phyloP scores from a whole-genome alignment of 2,797 vertebrate genomes.

The Chromis chromis region DNA sequence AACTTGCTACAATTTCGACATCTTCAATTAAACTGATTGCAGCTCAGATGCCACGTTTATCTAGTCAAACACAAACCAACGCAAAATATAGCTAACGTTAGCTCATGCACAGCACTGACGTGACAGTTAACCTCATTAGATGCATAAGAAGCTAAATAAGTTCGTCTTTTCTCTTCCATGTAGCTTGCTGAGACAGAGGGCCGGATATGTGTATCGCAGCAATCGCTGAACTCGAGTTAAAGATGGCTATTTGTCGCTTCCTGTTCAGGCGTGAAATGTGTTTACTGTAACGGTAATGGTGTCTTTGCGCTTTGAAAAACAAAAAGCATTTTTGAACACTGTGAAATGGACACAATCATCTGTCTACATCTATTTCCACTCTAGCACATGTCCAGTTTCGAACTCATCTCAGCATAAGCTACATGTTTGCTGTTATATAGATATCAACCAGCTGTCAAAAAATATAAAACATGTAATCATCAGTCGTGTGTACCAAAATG shows the following conservation, averaged over 20 bases:
- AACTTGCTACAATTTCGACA: neutral
- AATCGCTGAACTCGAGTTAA: neutral
- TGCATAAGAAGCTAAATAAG: neutral
- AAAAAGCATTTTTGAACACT: neutral
- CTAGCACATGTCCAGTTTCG: neutral
- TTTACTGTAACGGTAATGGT: neutral
- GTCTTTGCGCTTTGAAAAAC: neutral
- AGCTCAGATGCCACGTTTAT: slow-evolving; percentile 12
- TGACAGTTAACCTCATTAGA: neutral
- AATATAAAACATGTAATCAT: neutral
- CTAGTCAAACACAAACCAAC: slow-evolving; percentile 16
- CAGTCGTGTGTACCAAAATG: neutral
- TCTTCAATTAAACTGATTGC: neutral
- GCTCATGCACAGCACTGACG: neutral
- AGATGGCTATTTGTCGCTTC: slow-evolving; percentile 24
- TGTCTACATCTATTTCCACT: neutral
- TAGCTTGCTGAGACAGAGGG: neutral
- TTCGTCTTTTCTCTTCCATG: neutral
- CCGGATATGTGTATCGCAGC: neutral
- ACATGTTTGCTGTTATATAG: neutral
- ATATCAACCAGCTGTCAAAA: neutral
- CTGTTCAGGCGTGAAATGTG: slow-evolving; percentile 39
- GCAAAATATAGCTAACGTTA: slow-evolving; percentile 22
- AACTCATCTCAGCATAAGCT: neutral
- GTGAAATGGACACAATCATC: neutral